Percentiles rank a stretch among this genome's conserved stretches.
These are phyloP conservation scores for Chaenodraco wilsoni DNA, from an alignment of 2,797 vertebrate genomes.

Conservation along the genomic window DNA sequence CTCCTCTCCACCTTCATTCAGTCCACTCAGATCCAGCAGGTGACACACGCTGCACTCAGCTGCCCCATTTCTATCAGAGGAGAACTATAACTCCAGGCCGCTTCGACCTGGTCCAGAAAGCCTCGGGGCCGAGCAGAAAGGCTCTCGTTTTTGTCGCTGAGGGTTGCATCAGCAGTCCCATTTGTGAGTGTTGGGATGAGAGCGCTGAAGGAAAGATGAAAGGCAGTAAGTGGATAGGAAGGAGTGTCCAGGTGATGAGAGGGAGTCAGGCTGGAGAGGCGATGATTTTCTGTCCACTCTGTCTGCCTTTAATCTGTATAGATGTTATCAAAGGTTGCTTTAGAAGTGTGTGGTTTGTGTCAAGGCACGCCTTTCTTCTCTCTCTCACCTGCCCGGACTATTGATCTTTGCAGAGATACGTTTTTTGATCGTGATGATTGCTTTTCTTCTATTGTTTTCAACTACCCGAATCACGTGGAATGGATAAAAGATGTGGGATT, in stretches of 20 bases:
- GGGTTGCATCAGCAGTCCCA: slow-evolving; percentile 42
- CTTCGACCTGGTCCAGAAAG: slow-evolving; percentile 39
- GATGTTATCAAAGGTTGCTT: background rate
- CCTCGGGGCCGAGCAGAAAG: background rate
- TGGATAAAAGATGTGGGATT: background rate
- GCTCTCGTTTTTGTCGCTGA: slow-evolving; percentile 1
- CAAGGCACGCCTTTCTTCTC: background rate
- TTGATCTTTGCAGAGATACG: slow-evolving; percentile 9
- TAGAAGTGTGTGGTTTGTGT: slow-evolving; percentile 4
- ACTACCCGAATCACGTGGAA: background rate
- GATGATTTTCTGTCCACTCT: slow-evolving; percentile 27
- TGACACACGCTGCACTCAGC: slow-evolving; percentile 48
- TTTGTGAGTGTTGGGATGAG: slow-evolving; percentile 21
- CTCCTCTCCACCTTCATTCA: slow-evolving; percentile 23
- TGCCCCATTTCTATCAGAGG: background rate
- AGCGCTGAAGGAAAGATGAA: slow-evolving; percentile 55
- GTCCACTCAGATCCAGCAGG: slow-evolving; percentile 41
- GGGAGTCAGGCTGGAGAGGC: background rate
- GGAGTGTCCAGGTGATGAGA: slow-evolving; percentile 44
- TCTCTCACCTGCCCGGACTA: slow-evolving; percentile 5
- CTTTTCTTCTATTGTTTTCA: background rate
- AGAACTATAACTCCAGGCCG: background rate
- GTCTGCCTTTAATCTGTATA: slow-evolving; percentile 52
- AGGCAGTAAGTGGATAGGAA: slow-evolving; percentile 35
- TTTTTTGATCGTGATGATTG: background rate